Evolutionary conservation across 1,140 invertebrate species (phyloP).

Genomic region (Drosophila mojavensis): DNA sequence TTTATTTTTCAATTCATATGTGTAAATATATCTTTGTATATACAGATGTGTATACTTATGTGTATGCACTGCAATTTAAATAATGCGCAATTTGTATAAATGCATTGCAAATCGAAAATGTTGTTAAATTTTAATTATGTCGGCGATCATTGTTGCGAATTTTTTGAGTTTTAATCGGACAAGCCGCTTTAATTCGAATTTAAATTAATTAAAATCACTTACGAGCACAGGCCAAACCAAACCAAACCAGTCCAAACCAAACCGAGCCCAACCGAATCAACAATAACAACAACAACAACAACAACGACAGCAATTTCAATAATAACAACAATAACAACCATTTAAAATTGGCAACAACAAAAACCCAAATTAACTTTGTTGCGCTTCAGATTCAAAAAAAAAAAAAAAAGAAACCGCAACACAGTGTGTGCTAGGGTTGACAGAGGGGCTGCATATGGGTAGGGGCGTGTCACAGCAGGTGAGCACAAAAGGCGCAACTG

Average conservation of each 20-base stretch:
- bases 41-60: neutral
- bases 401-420: constrained; percentile 57
- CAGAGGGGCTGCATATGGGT: neutral
- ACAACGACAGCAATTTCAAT: constrained; percentile 36
- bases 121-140: constrained; percentile 71
- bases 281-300: constrained; percentile 21
- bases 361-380: constrained; percentile 79
- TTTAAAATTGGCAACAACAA: constrained; percentile 57
- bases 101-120: constrained; percentile 27
- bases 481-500: constrained; percentile 66
- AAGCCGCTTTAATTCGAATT: constrained; percentile 78
- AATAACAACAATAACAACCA: constrained; percentile 46
- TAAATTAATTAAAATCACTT: constrained; percentile 83
- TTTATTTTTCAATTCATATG: constrained; percentile 23
- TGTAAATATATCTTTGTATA: neutral
- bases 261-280: constrained; percentile 16
- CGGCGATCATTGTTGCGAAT: constrained; percentile 52
- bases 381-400: constrained; percentile 60
- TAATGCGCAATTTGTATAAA: constrained; percentile 46
- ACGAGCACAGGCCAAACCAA: constrained; percentile 53
- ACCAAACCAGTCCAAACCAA: constrained; percentile 29
- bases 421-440: constrained; percentile 13
- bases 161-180: constrained; percentile 78
- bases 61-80: constrained; percentile 29
- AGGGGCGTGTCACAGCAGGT: constrained; percentile 57